phyloP scores from a whole-genome alignment of 2,888 invertebrate genomes.

The Tiliacea aurago region DNA sequence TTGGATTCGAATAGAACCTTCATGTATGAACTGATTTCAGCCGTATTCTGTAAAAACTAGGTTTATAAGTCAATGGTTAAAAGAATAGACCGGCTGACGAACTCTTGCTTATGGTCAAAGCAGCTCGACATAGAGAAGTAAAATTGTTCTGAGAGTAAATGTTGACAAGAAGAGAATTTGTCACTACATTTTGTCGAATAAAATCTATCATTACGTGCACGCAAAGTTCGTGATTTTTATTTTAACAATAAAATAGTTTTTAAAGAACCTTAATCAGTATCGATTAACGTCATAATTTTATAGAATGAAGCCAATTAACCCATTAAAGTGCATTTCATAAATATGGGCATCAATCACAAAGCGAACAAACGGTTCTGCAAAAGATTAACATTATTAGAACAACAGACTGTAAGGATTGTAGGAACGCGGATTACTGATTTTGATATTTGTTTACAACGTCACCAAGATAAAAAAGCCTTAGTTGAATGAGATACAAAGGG shows the following conservation, averaged over 20 bases:
- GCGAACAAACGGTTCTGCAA: background rate
- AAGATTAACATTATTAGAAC: slow-evolving; percentile 5
- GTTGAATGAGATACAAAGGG: background rate
- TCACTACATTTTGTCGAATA: background rate
- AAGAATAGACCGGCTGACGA: background rate
- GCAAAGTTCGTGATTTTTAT: background rate
- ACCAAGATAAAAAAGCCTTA: background rate
- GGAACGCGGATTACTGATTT: slow-evolving; percentile 11
- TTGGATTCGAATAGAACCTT: background rate
- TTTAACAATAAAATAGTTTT: background rate
- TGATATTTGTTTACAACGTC: background rate
- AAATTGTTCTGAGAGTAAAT: no score
- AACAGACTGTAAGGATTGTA: background rate
- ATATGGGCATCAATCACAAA: slow-evolving; percentile 17
- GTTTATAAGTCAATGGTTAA: no score
- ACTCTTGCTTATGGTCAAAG: background rate
- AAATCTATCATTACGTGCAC: background rate
- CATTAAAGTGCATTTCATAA: slow-evolving; percentile 19
- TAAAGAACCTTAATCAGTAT: background rate
- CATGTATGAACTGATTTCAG: background rate
- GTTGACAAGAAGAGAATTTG: background rate
- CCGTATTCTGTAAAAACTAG: no score
- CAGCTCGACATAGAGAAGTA: background rate
- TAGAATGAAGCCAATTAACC: slow-evolving; percentile 11
- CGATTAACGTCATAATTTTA: background rate